Percentiles rank a stretch among this genome's conserved stretches.
Conservation (phyloP, 2,888 invertebrate genomes). For the Danaus chrysippus region DNA sequence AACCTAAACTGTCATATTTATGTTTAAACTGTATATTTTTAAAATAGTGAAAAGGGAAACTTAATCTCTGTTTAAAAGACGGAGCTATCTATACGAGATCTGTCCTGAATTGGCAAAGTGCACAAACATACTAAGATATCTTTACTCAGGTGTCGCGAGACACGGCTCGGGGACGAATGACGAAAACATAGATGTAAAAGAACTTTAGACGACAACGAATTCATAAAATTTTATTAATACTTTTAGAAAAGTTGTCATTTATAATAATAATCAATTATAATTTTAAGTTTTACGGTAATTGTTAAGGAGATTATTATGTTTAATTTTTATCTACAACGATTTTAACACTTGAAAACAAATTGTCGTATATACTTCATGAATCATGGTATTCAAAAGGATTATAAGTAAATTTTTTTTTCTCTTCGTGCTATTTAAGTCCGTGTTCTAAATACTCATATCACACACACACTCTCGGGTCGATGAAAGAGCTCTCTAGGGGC, state of each 20-base stretch:
- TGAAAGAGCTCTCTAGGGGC: conserved; percentile 65
- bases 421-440: conserved; percentile 19
- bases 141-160: conserved; percentile 57
- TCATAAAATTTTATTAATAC: background rate
- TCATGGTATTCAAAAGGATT: background rate
- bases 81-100: conserved; percentile 63
- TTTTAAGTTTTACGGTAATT: no score
- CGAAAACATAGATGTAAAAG: conserved; percentile 22
- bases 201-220: background rate
- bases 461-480: conserved; percentile 45
- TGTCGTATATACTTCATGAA: background rate
- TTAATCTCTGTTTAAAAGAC: no score
- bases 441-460: conserved; percentile 31
- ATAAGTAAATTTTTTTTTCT: conserved; percentile 8
- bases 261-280: no score
- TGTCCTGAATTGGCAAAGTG: conserved; percentile 49
- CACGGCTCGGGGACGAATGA: conserved; percentile 20
- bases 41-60: no score
- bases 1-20: no score
- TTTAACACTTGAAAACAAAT: no score
- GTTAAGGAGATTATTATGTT: no score
- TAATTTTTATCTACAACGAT: no score
- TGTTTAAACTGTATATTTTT: no score
- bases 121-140: conserved; percentile 51
- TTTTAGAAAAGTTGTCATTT: no score